Conservation (phyloP, 30 jellyfish, hydroid and myxozoan species). For the Rhopilema esculentum region DNA sequence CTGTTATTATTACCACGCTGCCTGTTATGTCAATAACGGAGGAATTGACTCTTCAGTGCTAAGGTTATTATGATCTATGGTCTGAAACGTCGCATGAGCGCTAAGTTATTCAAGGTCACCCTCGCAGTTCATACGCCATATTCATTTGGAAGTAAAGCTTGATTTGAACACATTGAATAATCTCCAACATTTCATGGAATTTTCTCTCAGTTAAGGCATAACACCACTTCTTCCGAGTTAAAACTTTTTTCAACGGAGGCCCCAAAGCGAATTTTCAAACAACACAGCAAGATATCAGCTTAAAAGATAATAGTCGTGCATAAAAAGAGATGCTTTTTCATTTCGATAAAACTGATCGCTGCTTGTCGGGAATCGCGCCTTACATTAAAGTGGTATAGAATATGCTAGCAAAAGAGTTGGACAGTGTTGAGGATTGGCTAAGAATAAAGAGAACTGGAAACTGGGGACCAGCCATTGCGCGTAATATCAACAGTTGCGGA, state of each 20-base stretch:
- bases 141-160: conserved; percentile 45
- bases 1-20: not conserved
- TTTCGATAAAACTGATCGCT: not conserved
- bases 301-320: conserved; percentile 31
- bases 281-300: conserved; percentile 54
- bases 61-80: not conserved
- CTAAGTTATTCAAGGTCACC: conserved; percentile 28
- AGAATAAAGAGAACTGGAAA: not conserved
- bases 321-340: conserved; percentile 34
- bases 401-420: not conserved
- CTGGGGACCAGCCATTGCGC: not conserved
- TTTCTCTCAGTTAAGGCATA: conserved; percentile 57
- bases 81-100: not conserved
- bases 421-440: not conserved
- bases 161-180: conserved; percentile 27
- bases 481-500: not conserved
- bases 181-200: conserved; percentile 66
- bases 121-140: conserved; percentile 44
- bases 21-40: not conserved
- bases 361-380: not conserved
- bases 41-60: not conserved
- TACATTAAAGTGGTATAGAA: not conserved
- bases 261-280: conserved; percentile 63
- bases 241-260: conserved; percentile 48
- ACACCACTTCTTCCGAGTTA: conserved; percentile 69